A percentile compares a stretch with the other conserved stretches of the same genome.
phyloP scores from a whole-genome alignment of 2,113 vertebrate species.

The Ictidomys tridecemlineatus region DNA sequence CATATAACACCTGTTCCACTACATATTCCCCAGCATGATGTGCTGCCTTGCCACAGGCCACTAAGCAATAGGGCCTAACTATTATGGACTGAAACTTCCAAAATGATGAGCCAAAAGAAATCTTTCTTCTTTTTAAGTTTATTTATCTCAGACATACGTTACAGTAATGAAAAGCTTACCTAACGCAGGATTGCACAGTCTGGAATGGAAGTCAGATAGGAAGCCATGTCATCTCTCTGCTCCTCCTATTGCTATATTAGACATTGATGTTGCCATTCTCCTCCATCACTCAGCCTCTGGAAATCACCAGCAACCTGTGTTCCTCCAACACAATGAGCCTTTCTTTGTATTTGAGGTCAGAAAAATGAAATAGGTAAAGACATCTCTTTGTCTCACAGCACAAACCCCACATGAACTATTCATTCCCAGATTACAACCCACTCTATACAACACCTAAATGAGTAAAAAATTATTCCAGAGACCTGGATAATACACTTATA shows the following conservation, averaged over 20 bases:
- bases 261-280: background rate
- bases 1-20: background rate
- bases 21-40: fast-evolving
- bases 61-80: background rate
- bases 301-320: background rate
- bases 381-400: background rate
- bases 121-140: background rate
- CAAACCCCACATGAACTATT: slow-evolving; percentile 8
- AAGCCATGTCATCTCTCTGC: background rate
- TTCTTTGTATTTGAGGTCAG: background rate
- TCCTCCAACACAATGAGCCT: background rate
- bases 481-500: background rate
- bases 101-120: background rate
- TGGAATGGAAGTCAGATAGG: fast-evolving
- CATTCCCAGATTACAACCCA: slow-evolving; percentile 15
- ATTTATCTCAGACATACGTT: background rate
- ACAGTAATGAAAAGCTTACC: background rate
- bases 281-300: background rate
- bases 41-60: background rate
- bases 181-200: background rate
- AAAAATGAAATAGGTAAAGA: background rate
- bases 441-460: background rate
- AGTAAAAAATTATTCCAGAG: slow-evolving; percentile 50
- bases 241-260: fast-evolving
- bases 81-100: too few species aligned